Base-by-base conservation (phyloP, 2,797 vertebrate genomes). In the Falco concolor region DNA sequence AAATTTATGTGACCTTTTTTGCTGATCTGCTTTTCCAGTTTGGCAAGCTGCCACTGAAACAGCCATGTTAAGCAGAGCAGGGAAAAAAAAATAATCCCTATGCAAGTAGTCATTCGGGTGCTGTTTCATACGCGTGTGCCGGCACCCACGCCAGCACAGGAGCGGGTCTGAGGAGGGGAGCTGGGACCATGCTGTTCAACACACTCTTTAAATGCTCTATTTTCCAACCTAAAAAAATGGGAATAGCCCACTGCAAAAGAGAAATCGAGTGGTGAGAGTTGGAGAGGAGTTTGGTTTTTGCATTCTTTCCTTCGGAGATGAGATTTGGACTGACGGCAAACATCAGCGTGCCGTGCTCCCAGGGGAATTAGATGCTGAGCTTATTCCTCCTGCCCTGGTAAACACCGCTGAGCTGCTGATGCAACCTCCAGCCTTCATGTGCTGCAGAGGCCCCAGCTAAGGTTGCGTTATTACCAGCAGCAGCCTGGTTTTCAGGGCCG, bases 401-500 rank as follows among this genome's bases (percentile, higher is more conserved):
- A 85, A 85, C 78, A 79, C 68, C 6, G 11, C 88, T 5, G 65
- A 75, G 83, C 86, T 61, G 80, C 85, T 84, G 95, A 81, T 69
- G 92, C 94, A 93, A 92, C 81, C 75, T 79, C 92, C 95, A 79
- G 91, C 80, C 60, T 44, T 38, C n/a, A 15, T 1, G 30, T 8
- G 54, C 91, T 78, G 85, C 76, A 34, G 42, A 90, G 81, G 76
- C 42, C 89, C 75, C 75, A 30, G 93, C 63, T 49, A 69, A 34
- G 44, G 89, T 47, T 40, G 68, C 47, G 61, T 25, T 84, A 23
- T 80, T 59, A 61, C 57, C 72, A 89, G 92, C 87, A 53, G 87
- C 96, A 90, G 69, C 73, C 76, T 84, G 23, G 72, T 81, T 93
- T 65, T 38, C 86, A 56, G 78, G 69, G 72, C 60, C 34, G 27